phyloP scores from a whole-genome alignment of 2,797 vertebrate genomes.

The Mus minutoides region DNA sequence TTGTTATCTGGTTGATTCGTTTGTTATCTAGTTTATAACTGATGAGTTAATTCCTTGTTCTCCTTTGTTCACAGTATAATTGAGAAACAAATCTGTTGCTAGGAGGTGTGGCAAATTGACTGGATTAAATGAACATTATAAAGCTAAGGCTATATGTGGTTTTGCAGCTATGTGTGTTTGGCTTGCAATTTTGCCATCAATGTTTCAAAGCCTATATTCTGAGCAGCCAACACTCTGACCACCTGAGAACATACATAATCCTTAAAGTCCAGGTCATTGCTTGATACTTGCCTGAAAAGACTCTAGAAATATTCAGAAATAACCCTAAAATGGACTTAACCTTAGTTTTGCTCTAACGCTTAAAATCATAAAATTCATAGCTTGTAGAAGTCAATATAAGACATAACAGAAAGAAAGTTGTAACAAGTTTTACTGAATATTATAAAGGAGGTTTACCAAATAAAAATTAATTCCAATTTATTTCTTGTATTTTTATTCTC shows the following conservation, averaged over 20 bases:
- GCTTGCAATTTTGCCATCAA: not conserved
- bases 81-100: not conserved
- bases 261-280: not conserved
- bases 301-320: not conserved
- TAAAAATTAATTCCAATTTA: not conserved
- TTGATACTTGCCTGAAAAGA: not conserved
- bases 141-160: not conserved
- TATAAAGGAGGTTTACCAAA: not conserved
- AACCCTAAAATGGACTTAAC: not conserved
- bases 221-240: not conserved
- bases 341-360: not conserved
- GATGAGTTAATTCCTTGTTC: constrained; percentile 3
- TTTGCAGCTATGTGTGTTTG: not conserved
- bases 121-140: not conserved
- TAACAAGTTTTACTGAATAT: not conserved
- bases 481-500: not conserved
- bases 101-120: not conserved
- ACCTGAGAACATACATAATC: not conserved
- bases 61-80: not conserved
- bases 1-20: not conserved
- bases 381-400: not conserved
- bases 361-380: not conserved
- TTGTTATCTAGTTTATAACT: not conserved
- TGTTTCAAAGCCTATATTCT: not conserved
- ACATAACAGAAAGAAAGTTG: not conserved